phyloP scores from a whole-genome alignment of 2,113 vertebrate genomes.

The Aphyosemion australe region DNA sequence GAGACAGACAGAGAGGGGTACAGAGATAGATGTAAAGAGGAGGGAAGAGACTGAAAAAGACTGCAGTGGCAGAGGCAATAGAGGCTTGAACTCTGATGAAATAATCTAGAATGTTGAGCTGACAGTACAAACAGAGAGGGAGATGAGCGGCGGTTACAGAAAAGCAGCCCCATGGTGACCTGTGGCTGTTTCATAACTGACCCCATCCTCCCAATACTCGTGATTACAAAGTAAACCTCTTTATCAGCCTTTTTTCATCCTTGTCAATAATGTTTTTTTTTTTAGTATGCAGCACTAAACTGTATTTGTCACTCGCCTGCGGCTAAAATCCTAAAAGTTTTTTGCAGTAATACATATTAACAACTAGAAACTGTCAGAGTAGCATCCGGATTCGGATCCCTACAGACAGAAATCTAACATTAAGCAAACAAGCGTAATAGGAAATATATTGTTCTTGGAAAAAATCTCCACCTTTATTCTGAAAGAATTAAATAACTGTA shows the following conservation, averaged over 20 bases:
- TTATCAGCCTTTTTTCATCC: conserved; percentile 17
- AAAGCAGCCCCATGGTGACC: conserved; percentile 57
- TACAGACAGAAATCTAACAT: conserved; percentile 1
- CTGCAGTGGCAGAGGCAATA: conserved; percentile 76
- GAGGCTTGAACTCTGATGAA: conserved; percentile 75
- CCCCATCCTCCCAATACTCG: conserved; percentile 28
- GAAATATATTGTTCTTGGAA: conserved; percentile 22
- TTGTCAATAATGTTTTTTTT: conserved; percentile 19
- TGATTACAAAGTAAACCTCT: conserved; percentile 49
- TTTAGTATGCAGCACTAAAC: neutral
- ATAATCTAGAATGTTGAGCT: conserved; percentile 72
- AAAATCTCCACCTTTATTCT: conserved; percentile 44
- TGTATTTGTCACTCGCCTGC: conserved; percentile 1
- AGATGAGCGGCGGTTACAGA: conserved; percentile 56
- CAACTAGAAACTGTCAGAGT: neutral
- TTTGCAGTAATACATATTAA: neutral
- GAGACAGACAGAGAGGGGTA: conserved; percentile 31
- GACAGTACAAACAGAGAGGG: conserved; percentile 67
- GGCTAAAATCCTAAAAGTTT: neutral
- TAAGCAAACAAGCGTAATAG: conserved; percentile 13
- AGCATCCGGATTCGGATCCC: neutral
- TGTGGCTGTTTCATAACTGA: conserved; percentile 65
- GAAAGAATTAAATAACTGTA: conserved; percentile 54
- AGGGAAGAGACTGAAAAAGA: conserved; percentile 69
- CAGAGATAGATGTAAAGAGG: conserved; percentile 65